Evolutionary conservation across 2,113 vertebrate species (phyloP).

Genomic region (Puffinus mauretanicus): DNA sequence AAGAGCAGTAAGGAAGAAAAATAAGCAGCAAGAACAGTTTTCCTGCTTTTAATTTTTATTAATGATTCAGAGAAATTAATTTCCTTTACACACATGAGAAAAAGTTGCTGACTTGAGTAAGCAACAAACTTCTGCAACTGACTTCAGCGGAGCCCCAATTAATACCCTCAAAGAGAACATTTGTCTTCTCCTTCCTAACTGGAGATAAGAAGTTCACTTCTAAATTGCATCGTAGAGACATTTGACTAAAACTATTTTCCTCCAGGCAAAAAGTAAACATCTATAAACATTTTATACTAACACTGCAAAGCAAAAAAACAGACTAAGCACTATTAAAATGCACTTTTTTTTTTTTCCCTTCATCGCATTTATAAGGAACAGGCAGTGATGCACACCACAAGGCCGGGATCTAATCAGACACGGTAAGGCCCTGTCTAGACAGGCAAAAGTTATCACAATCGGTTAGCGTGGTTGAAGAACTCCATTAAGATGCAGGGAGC

Average conservation of each 20-base stretch:
- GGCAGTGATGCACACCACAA: constrained; percentile 30
- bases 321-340: constrained; percentile 1
- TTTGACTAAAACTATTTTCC: constrained; percentile 28
- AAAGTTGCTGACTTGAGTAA: background rate
- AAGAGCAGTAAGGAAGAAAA: background rate
- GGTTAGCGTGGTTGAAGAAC: constrained; percentile 50
- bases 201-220: constrained; percentile 12
- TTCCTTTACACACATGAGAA: background rate
- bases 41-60: background rate
- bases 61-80: background rate
- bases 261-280: constrained; percentile 38
- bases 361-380: constrained; percentile 32
- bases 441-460: constrained; percentile 59
- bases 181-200: background rate
- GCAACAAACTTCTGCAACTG: background rate
- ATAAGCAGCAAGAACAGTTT: background rate
- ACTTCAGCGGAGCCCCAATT: background rate
- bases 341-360: background rate
- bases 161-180: background rate
- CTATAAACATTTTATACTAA: constrained; percentile 56
- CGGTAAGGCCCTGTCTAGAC: constrained; percentile 66
- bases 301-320: background rate
- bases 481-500: constrained; percentile 36
- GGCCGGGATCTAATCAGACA: constrained; percentile 49
- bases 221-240: constrained; percentile 16